A percentile compares a stretch with the other conserved stretches of the same genome.
Evolutionary conservation across 2,113 vertebrate species (phyloP).

Genomic region (Quiscalus mexicanus): DNA sequence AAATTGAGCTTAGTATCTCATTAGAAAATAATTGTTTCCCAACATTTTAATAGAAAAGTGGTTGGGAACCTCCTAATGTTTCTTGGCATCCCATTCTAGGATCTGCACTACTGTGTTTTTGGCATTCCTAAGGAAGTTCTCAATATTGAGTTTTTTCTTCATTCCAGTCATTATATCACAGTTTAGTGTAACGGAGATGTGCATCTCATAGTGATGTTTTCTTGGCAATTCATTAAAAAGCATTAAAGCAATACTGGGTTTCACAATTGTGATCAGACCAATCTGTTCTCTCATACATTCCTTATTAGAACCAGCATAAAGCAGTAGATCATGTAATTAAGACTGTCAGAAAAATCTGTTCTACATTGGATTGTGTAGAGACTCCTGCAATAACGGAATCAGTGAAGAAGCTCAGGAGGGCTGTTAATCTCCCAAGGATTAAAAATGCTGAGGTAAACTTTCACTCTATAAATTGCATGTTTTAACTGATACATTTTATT

Average conservation of each 20-base stretch:
- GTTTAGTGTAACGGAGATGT: neutral
- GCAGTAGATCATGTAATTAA: slow-evolving; percentile 87
- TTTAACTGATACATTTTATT: neutral
- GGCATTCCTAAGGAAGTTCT: neutral
- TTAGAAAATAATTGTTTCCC: neutral
- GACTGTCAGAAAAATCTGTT: slow-evolving; percentile 91
- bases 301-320: slow-evolving; percentile 85
- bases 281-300: slow-evolving; percentile 21
- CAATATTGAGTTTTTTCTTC: neutral
- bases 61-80: neutral
- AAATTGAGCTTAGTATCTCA: neutral
- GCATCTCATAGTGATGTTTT: neutral
- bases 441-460: slow-evolving; percentile 83
- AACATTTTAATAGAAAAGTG: neutral
- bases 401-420: slow-evolving; percentile 87
- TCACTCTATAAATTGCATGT: neutral
- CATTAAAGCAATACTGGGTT: neutral
- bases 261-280: neutral
- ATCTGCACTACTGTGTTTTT: neutral
- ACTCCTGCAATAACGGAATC: slow-evolving; percentile 86
- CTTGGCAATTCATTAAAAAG: neutral
- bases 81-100: neutral
- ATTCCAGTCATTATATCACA: neutral
- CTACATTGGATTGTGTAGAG: slow-evolving; percentile 89
- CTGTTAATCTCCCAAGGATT: slow-evolving; percentile 86